phyloP scores from a whole-genome alignment of 2,113 vertebrate species.

The Mirounga angustirostris region DNA sequence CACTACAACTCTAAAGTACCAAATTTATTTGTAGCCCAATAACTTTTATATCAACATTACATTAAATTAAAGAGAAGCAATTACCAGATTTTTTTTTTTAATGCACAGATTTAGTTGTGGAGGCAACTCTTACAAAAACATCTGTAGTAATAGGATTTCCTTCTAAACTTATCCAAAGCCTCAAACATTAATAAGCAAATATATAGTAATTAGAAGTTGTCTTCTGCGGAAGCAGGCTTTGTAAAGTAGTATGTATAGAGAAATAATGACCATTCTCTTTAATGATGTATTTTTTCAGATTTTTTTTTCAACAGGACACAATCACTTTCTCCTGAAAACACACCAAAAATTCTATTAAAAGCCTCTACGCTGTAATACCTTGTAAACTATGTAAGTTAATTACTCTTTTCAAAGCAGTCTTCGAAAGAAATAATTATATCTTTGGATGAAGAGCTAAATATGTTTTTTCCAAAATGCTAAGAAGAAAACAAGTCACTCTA shows the following conservation, averaged over 20 bases:
- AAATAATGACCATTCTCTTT: neutral
- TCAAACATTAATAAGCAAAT: conserved; percentile 18
- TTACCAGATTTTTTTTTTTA: neutral
- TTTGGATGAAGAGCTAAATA: neutral
- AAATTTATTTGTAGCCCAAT: neutral
- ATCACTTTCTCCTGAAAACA: conserved; percentile 51
- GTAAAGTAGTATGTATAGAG: neutral
- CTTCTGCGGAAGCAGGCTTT: conserved; percentile 25
- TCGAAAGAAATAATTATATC: conserved; percentile 54
- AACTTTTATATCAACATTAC: neutral
- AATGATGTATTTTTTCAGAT: conserved; percentile 41
- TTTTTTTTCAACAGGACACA: conserved; percentile 15
- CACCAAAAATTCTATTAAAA: conserved; percentile 42
- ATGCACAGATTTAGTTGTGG: neutral
- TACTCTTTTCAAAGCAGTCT: conserved; percentile 58
- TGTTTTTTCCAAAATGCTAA: conserved; percentile 10
- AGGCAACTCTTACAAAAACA: neutral
- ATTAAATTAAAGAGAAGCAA: conserved; percentile 4
- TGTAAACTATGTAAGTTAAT: neutral
- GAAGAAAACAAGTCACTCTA: conserved; percentile 49
- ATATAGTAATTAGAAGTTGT: conserved; percentile 21
- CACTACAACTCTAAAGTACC: neutral
- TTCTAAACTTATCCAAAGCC: neutral
- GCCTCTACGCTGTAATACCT: neutral
- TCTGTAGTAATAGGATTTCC: neutral